These are phyloP conservation scores for Brachionichthys hirsutus DNA, from an alignment of 2,113 vertebrate species.

Conservation along the genomic window DNA sequence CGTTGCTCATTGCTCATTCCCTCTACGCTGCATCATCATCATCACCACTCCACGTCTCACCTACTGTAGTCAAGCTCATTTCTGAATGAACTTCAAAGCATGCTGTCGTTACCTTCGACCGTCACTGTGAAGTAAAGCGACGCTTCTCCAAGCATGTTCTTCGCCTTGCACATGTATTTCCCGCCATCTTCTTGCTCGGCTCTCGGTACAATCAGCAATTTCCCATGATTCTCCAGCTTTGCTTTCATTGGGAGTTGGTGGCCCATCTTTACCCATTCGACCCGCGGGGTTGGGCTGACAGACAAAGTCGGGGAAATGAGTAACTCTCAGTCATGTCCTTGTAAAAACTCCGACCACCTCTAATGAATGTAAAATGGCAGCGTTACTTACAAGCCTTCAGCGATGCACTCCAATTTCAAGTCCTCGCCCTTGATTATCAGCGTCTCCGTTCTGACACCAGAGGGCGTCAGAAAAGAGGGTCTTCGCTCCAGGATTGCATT, in stretches of 20 bases:
- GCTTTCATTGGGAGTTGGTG: slow-evolving; percentile 71
- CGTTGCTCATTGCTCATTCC: no score
- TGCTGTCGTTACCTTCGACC: slow-evolving; percentile 83
- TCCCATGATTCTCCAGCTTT: slow-evolving; percentile 80
- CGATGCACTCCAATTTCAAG: slow-evolving; percentile 90
- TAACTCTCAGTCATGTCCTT: no score
- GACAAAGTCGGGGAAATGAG: not conserved
- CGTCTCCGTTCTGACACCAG: slow-evolving; percentile 75
- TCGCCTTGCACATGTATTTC: slow-evolving; percentile 87
- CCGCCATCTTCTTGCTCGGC: slow-evolving; percentile 82
- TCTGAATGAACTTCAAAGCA: no score
- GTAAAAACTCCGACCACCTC: not conserved
- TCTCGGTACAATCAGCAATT: slow-evolving; percentile 80
- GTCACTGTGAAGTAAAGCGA: slow-evolving; percentile 82
- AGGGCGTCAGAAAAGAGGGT: slow-evolving; percentile 85
- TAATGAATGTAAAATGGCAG: not conserved
- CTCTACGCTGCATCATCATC: no score
- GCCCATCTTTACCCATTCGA: slow-evolving; percentile 84
- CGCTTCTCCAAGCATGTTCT: slow-evolving; percentile 78
- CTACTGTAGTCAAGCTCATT: no score
- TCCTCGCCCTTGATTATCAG: slow-evolving; percentile 85
- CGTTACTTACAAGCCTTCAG: slow-evolving; percentile 92
- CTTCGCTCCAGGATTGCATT: slow-evolving; percentile 87
- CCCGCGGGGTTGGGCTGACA: slow-evolving; percentile 86
- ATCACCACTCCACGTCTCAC: no score